Evolutionary conservation across 92 coral and sea anemone species (phyloP).

Genomic region (Siderastrea radians): DNA sequence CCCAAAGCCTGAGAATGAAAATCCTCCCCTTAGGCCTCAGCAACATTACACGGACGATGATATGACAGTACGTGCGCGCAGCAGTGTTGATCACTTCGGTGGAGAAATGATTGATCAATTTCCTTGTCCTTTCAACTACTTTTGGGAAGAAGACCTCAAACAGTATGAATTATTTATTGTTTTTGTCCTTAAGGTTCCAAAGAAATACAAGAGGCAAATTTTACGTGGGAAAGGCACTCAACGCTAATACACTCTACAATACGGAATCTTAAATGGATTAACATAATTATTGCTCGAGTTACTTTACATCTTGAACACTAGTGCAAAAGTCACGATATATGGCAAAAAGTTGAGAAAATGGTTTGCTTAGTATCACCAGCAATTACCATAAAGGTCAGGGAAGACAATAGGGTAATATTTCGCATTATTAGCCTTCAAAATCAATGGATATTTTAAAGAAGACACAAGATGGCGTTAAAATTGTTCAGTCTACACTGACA

Average conservation of each 20-base stretch:
- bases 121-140: background rate
- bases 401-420: too few relatives aligned
- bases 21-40: too few relatives aligned
- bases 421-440: too few relatives aligned
- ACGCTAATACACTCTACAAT: background rate
- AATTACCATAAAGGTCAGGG: too few relatives aligned
- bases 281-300: background rate
- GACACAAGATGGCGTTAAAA: too few relatives aligned
- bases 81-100: background rate
- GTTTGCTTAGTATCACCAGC: background rate
- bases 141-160: background rate
- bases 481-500: too few relatives aligned
- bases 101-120: background rate
- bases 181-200: slow-evolving; percentile 7
- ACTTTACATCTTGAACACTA: background rate
- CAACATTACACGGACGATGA: too few relatives aligned
- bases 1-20: too few relatives aligned
- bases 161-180: slow-evolving; percentile 22
- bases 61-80: background rate
- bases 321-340: background rate
- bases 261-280: background rate
- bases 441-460: too few relatives aligned
- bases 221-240: background rate
- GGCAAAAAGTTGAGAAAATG: background rate
- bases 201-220: slow-evolving; percentile 22